Evolutionary conservation across 2,888 invertebrate genomes (phyloP).

Genomic region (Morpho deidamia): DNA sequence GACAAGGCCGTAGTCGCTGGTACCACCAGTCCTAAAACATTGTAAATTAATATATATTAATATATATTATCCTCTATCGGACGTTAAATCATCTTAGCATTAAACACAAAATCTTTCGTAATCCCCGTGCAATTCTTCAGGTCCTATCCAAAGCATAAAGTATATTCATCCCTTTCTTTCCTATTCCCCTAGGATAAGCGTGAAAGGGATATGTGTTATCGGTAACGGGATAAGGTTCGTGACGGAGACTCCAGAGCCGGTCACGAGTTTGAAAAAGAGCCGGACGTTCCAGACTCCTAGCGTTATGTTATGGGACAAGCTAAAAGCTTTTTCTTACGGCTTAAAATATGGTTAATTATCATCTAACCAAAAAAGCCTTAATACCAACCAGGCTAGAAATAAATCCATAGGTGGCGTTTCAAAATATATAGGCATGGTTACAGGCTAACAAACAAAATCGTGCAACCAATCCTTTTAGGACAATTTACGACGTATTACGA

Average conservation of each 20-base stretch:
- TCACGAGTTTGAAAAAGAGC: constrained; percentile 78
- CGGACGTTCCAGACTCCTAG: constrained; percentile 44
- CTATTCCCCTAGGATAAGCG: constrained; percentile 32
- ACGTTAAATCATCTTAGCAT: constrained; percentile 1
- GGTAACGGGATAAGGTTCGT: constrained; percentile 70
- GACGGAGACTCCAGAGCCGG: constrained; percentile 61
- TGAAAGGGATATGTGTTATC: constrained; percentile 41
- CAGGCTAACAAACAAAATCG: too few species aligned
- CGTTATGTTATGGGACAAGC: constrained; percentile 43
- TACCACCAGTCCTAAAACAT: too few species aligned
- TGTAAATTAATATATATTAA: not conserved
- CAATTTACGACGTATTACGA: too few species aligned
- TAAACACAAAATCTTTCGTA: constrained; percentile 6
- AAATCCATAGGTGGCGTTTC: too few species aligned
- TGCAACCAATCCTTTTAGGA: too few species aligned
- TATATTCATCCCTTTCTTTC: constrained; percentile 41
- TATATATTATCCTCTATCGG: not conserved
- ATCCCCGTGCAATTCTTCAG: constrained; percentile 17
- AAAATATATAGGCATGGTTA: too few species aligned
- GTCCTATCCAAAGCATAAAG: constrained; percentile 14
- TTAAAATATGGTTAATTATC: too few species aligned
- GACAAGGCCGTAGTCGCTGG: too few species aligned
- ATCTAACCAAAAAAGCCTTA: too few species aligned
- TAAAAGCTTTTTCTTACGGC: not conserved
- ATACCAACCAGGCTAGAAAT: too few species aligned